Evolutionary conservation across 1,140 invertebrate genomes (phyloP).

Genomic region (Thaumetopoea pityocampa): DNA sequence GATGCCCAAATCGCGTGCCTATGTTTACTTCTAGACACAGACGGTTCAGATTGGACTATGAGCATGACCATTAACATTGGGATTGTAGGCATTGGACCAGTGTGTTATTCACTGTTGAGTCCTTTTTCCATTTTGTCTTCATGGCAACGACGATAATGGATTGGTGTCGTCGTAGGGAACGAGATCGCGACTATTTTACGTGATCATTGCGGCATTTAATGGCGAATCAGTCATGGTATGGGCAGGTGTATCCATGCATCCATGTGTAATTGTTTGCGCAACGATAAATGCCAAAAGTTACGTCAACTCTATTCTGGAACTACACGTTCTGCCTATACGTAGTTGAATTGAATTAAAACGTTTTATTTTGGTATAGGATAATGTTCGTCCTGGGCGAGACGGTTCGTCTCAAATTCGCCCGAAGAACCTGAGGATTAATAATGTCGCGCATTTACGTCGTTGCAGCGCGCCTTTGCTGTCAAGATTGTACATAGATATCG

Average conservation of each 20-base stretch:
- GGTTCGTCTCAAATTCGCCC: too few relatives aligned
- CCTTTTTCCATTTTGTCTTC: background rate
- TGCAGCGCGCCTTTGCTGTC: too few relatives aligned
- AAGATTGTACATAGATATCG: too few relatives aligned
- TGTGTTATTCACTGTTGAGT: conserved; percentile 1
- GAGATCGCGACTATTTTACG: background rate
- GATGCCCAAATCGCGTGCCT: conserved; percentile 1
- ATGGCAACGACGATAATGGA: conserved; percentile 1
- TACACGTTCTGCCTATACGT: conserved; percentile 2
- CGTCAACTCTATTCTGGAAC: conserved; percentile 1
- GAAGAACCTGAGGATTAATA: too few relatives aligned
- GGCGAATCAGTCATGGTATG: conserved; percentile 3
- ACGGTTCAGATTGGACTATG: background rate
- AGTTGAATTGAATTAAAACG: background rate
- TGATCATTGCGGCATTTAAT: background rate
- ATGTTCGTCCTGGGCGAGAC: conserved; percentile 4
- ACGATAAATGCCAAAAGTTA: conserved; percentile 1
- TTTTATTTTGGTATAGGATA: conserved; percentile 3
- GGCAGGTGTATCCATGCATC: background rate
- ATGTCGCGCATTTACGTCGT: too few relatives aligned
- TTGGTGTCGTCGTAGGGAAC: conserved; percentile 3
- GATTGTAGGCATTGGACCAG: background rate
- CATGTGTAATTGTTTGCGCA: conserved; percentile 1
- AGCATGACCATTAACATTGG: background rate
- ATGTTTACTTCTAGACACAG: background rate